These are phyloP conservation scores for Numenius phaeopus DNA, from an alignment of 2,797 vertebrate genomes.

Conservation along the genomic window DNA sequence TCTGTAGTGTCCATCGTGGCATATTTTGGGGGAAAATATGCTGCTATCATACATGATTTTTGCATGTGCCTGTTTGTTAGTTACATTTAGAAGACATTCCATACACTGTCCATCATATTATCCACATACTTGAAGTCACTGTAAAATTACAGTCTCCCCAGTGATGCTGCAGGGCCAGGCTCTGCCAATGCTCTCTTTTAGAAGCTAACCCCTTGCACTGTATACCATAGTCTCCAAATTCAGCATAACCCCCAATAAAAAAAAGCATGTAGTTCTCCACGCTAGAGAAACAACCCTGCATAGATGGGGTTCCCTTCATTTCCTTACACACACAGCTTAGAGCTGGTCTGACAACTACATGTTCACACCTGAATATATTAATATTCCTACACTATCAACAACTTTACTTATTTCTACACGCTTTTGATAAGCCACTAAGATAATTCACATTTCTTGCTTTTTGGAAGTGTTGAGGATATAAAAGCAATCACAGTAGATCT, in stretches of 20 bases:
- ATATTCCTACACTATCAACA: background rate
- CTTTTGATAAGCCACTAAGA: background rate
- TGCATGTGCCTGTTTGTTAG: rapidly evolving
- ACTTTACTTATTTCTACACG: background rate
- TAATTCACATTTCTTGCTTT: background rate
- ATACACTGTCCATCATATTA: background rate
- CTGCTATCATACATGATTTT: background rate
- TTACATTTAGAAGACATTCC: background rate
- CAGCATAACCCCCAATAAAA: background rate
- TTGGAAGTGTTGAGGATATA: background rate
- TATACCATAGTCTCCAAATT: background rate
- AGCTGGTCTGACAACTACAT: background rate
- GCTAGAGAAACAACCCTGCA: background rate
- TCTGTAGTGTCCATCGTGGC: rapidly evolving
- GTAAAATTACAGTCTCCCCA: background rate
- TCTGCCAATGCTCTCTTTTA: background rate
- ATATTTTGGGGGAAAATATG: background rate
- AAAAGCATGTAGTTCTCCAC: background rate
- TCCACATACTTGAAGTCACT: background rate
- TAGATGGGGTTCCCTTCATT: background rate
- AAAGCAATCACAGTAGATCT: background rate
- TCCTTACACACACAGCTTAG: background rate
- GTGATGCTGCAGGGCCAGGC: background rate
- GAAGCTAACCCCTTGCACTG: background rate
- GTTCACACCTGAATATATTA: background rate